Evolutionary conservation across 2,888 invertebrate genomes (phyloP).

Genomic region (Caenorhabditis wallacei): DNA sequence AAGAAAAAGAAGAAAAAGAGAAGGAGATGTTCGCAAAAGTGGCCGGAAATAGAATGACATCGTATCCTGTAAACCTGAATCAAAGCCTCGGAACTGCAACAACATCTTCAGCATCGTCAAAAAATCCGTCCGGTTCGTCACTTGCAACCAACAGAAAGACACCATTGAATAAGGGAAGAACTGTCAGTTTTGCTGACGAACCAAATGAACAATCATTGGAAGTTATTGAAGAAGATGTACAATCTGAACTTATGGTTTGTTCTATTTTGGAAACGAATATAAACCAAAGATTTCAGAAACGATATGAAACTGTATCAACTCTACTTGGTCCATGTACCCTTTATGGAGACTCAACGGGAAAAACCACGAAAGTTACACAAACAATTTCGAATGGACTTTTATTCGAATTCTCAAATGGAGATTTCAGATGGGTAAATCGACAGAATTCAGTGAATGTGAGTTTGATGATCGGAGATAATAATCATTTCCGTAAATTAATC

Average conservation of each 20-base stretch:
- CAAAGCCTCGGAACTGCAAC: neutral
- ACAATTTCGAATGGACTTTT: slow-evolving; percentile 36
- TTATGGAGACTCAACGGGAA: slow-evolving; percentile 22
- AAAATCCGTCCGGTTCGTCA: neutral
- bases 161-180: slow-evolving; percentile 5
- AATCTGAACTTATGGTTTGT: slow-evolving; percentile 29
- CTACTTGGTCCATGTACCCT: slow-evolving; percentile 8
- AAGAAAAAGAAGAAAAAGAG: slow-evolving; percentile 32
- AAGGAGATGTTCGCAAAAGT: slow-evolving; percentile 38
- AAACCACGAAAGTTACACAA: slow-evolving; percentile 13
- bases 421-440: slow-evolving; percentile 31
- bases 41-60: slow-evolving; percentile 14
- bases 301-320: neutral
- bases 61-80: neutral
- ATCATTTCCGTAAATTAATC: neutral
- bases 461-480: too few relatives aligned
- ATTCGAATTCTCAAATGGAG: slow-evolving; percentile 39
- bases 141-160: neutral
- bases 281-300: slow-evolving; percentile 29
- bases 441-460: slow-evolving; percentile 30
- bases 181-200: slow-evolving; percentile 45
- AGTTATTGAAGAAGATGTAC: slow-evolving; percentile 9
- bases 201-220: slow-evolving; percentile 27
- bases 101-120: slow-evolving; percentile 2
- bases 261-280: neutral